Base-by-base conservation (phyloP, 2,888 invertebrate species). In the Clostera curtula region DNA sequence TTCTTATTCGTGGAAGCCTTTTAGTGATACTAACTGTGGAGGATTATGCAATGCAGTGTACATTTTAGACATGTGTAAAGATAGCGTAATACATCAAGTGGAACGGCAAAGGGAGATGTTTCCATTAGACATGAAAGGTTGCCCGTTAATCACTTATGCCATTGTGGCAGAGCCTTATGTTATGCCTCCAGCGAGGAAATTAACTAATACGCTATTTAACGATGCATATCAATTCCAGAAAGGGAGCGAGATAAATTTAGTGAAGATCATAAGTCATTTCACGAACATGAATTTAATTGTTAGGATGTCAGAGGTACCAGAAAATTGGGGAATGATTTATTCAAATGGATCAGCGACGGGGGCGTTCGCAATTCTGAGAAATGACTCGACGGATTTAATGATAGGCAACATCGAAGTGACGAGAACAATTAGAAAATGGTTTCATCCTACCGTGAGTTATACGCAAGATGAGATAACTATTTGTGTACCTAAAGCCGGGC, bases 381-480 rank as follows among this genome's bases (percentile, higher is more conserved):
- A 71, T 24, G 72, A 74, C 34, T 52, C 64, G 3, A 65, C 56
- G 1, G 80, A 83, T 40, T 42, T 84, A 5, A 60, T 84, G 5
- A 73, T 84, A 19, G 85, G 85, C 4, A 82, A 83, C 39, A 70
- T 85, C 28, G 82, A 84, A 61, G 80, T 82, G 0, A 79, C 83
- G 1, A 73, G 59, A 41, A 62, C 57, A 7, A 63, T 79, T 4
- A 54, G 85, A 5, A 76, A 69, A 38, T 80, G 76, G 73, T 84
- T 84, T 24, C 54, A 83, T 45, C 73, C 82, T 0, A 82, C 84
- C 1, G 63, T 75, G 5, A 82, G 76, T 30, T 84, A 83, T 34
- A 71, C 75, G 4, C 85, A 85, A 49, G 85, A 85, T 29, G 84
- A 84, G 36, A 82, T 83, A 66, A 83, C 84, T 0, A 77, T 83